These are phyloP conservation scores for Vesta saturnalis DNA, from an alignment of 2,888 invertebrate species.

Conservation along the genomic window DNA sequence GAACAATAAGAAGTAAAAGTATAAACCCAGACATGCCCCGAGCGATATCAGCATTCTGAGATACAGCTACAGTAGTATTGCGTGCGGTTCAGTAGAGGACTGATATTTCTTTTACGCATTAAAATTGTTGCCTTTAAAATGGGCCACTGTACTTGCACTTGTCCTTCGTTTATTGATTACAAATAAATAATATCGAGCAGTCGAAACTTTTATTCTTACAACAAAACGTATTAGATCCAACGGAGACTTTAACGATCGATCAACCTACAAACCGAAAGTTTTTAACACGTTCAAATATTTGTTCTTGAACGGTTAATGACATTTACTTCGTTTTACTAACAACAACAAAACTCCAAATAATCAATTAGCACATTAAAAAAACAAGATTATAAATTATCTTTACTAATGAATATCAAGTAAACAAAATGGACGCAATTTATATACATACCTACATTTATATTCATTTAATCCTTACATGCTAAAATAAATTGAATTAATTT, in stretches of 20 bases:
- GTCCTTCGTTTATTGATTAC: conserved; percentile 33
- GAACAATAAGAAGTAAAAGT: conserved; percentile 59
- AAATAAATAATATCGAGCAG: conserved; percentile 5
- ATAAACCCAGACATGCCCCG: conserved; percentile 57
- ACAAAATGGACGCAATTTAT: no score
- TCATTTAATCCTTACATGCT: no score
- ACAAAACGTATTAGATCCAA: neutral
- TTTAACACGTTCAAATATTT: no score
- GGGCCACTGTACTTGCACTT: conserved; percentile 35
- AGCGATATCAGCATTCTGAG: conserved; percentile 54
- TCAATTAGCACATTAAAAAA: no score
- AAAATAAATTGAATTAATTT: no score
- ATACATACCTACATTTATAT: no score
- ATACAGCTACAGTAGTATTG: conserved; percentile 48
- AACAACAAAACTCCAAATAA: no score
- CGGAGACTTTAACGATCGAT: conserved; percentile 46
- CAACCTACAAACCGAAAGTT: conserved; percentile 40
- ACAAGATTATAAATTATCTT: no score
- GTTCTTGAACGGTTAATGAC: neutral
- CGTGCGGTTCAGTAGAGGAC: conserved; percentile 29
- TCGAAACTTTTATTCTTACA: neutral
- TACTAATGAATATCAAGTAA: no score
- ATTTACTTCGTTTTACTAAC: neutral
- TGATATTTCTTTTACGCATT: conserved; percentile 21
- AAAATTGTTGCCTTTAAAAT: conserved; percentile 22